These are phyloP conservation scores for Hylyphantes graminicola DNA, from an alignment of 1,140 invertebrate genomes.

Conservation along the genomic window DNA sequence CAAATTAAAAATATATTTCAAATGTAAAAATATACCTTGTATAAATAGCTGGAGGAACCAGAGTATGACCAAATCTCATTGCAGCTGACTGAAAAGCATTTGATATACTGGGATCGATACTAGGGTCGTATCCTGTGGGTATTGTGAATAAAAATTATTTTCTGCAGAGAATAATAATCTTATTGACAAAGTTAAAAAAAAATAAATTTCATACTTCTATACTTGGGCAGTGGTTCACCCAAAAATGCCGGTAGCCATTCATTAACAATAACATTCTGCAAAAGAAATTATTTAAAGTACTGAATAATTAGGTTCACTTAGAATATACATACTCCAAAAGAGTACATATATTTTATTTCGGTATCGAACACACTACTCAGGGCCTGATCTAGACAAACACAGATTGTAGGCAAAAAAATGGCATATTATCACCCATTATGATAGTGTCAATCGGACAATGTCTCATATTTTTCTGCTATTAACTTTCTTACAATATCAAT, in stretches of 20 bases:
- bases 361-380: background rate
- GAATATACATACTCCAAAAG: background rate
- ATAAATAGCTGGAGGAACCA: constrained; percentile 71
- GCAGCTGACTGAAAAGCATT: constrained; percentile 78
- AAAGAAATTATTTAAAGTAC: constrained; percentile 8
- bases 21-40: constrained; percentile 61
- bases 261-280: constrained; percentile 69
- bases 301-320: background rate
- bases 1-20: background rate
- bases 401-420: too few relatives aligned
- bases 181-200: background rate
- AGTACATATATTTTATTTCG: background rate
- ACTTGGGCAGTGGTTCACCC: constrained; percentile 62
- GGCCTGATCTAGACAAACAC: too few relatives aligned
- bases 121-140: constrained; percentile 73
- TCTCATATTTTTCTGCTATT: too few relatives aligned
- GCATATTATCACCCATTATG: too few relatives aligned
- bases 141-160: too few relatives aligned
- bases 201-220: constrained; percentile 20
- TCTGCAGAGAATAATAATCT: too few relatives aligned
- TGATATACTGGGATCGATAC: constrained; percentile 76
- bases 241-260: constrained; percentile 72
- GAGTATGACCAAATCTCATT: constrained; percentile 77
- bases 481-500: too few relatives aligned
- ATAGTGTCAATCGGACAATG: too few relatives aligned